Evolutionary conservation across 2,888 invertebrate genomes (phyloP).

Genomic region (Pyrocoelia pectoralis): DNA sequence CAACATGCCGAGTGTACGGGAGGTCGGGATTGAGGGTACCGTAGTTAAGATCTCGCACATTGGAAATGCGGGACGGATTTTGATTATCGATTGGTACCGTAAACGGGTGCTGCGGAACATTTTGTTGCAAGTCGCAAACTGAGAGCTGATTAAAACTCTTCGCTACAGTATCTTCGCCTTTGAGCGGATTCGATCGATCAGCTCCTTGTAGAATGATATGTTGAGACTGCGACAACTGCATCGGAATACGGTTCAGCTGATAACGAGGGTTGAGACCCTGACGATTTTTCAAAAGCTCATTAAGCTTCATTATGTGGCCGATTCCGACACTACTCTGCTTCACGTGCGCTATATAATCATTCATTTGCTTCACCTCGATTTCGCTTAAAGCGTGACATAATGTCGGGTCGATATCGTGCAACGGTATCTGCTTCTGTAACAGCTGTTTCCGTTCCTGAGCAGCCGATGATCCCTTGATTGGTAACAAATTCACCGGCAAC

Average conservation of each 20-base stretch:
- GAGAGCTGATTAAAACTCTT: constrained; percentile 2
- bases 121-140: not conserved
- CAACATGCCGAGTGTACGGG: not conserved
- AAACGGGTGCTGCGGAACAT: not conserved
- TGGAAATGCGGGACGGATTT: not conserved
- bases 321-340: constrained; percentile 57
- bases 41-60: constrained; percentile 4
- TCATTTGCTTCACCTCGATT: constrained; percentile 56
- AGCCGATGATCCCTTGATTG: constrained; percentile 82
- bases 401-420: constrained; percentile 79
- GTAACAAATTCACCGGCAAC: constrained; percentile 76
- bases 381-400: constrained; percentile 65
- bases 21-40: not conserved
- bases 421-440: constrained; percentile 84
- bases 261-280: constrained; percentile 41
- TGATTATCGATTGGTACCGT: constrained; percentile 2
- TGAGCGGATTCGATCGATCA: constrained; percentile 37
- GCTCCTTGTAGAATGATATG: constrained; percentile 49
- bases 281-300: constrained; percentile 37
- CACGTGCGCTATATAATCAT: constrained; percentile 58
- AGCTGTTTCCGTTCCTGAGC: constrained; percentile 81
- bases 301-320: constrained; percentile 52
- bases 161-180: constrained; percentile 5
- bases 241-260: constrained; percentile 47
- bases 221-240: constrained; percentile 50